These are phyloP conservation scores for Marasmarcha lunaedactyla DNA, from an alignment of 2,888 invertebrate genomes.

Conservation along the genomic window DNA sequence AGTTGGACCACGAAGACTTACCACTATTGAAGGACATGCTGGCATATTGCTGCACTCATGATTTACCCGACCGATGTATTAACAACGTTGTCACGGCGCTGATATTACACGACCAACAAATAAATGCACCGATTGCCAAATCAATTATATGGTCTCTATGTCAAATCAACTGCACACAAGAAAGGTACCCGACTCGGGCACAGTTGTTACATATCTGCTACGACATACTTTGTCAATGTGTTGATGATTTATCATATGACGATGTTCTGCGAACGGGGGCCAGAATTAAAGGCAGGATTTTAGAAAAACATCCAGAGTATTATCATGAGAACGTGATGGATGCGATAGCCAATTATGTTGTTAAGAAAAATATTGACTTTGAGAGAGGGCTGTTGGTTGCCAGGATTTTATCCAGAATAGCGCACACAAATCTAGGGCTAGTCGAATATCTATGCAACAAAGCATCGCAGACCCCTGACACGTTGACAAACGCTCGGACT, in stretches of 20 bases:
- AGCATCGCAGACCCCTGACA: constrained; percentile 41
- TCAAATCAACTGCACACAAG: constrained; percentile 48
- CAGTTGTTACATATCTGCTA: constrained; percentile 64
- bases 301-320: constrained; percentile 59
- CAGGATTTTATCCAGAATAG: constrained; percentile 65
- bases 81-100: constrained; percentile 65
- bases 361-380: constrained; percentile 63
- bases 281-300: constrained; percentile 51
- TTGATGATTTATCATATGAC: constrained; percentile 47
- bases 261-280: constrained; percentile 63
- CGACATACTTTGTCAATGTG: constrained; percentile 49
- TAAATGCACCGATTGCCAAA: constrained; percentile 54
- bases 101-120: constrained; percentile 44
- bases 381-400: constrained; percentile 56
- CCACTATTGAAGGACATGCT: constrained; percentile 64
- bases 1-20: constrained; percentile 68
- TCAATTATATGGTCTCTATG: constrained; percentile 70
- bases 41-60: constrained; percentile 56
- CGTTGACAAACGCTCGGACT: constrained; percentile 42
- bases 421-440: constrained; percentile 68
- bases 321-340: constrained; percentile 74
- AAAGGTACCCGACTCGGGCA: constrained; percentile 42
- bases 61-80: constrained; percentile 58
- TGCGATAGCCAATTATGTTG: constrained; percentile 58
- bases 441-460: constrained; percentile 69